Evolutionary conservation across 2,888 invertebrate species (phyloP).

Genomic region (Carcina quercana): DNA sequence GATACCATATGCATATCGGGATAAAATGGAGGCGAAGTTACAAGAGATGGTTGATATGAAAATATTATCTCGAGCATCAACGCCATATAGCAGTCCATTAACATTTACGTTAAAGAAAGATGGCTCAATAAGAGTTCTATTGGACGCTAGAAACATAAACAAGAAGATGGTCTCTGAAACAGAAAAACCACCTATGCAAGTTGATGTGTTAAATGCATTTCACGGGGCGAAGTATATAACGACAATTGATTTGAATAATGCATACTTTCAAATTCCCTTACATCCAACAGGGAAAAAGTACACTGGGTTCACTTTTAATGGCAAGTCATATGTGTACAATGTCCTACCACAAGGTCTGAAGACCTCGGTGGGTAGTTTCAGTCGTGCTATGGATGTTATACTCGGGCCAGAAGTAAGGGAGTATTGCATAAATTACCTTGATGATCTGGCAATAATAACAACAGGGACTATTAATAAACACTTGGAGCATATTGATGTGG

Average conservation of each 20-base stretch:
- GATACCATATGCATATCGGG: constrained; percentile 4
- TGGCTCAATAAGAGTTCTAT: background rate
- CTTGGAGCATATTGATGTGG: constrained; percentile 15
- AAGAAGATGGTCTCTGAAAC: constrained; percentile 1
- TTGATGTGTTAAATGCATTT: constrained; percentile 13
- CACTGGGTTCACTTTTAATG: constrained; percentile 12
- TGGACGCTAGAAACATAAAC: constrained; percentile 2
- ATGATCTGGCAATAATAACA: constrained; percentile 20
- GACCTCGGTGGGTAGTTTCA: constrained; percentile 20
- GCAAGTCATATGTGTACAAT: constrained; percentile 13
- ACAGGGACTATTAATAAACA: constrained; percentile 13
- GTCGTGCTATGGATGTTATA: constrained; percentile 22
- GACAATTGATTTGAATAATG: constrained; percentile 16
- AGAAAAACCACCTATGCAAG: constrained; percentile 7
- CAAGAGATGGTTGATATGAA: constrained; percentile 1
- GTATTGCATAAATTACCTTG: constrained; percentile 22
- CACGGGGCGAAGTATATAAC: constrained; percentile 13
- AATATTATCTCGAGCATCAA: constrained; percentile 13
- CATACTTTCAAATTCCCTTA: constrained; percentile 17
- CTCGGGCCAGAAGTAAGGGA: constrained; percentile 18
- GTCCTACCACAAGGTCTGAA: constrained; percentile 19
- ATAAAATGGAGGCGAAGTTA: constrained; percentile 1
- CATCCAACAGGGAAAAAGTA: constrained; percentile 7
- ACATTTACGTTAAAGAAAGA: constrained; percentile 1
- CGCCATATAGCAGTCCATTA: constrained; percentile 19